phyloP scores from a whole-genome alignment of 2,888 invertebrate genomes.

The Caenorhabditis plicata region DNA sequence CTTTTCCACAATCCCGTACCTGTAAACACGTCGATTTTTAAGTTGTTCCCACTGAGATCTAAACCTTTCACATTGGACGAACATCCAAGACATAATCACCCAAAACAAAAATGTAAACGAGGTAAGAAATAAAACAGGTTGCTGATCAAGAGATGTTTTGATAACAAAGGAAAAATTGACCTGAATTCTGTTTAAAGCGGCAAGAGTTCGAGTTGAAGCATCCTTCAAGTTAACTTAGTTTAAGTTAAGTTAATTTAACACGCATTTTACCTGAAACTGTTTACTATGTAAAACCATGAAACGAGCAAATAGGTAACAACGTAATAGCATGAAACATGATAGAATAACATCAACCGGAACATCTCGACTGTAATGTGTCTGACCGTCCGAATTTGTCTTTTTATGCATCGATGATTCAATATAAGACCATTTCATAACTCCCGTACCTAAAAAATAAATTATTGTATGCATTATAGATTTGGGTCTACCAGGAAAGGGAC shows the following conservation, averaged over 20 bases:
- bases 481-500: conserved; percentile 40
- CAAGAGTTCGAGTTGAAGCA: conserved; percentile 82
- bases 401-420: conserved; percentile 34
- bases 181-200: conserved; percentile 74
- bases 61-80: conserved; percentile 87
- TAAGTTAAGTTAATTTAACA: neutral
- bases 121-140: conserved; percentile 93
- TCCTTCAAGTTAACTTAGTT: conserved; percentile 67
- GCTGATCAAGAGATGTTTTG: conserved; percentile 98
- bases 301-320: conserved; percentile 95
- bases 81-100: conserved; percentile 98
- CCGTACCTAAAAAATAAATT: conserved; percentile 23
- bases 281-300: conserved; percentile 99
- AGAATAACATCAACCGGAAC: conserved; percentile 89
- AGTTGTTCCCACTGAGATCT: too few species aligned
- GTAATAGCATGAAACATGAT: conserved; percentile 97
- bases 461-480: neutral
- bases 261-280: conserved; percentile 74
- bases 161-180: conserved; percentile 90
- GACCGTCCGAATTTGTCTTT: conserved; percentile 9
- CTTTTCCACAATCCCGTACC: too few species aligned
- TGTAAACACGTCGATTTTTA: too few species aligned
- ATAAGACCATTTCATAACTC: conserved; percentile 43
- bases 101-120: conserved; percentile 99
- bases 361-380: conserved; percentile 8